Evolutionary conservation across 2,113 vertebrate genomes (phyloP).

Genomic region (Oreamnos americanus): DNA sequence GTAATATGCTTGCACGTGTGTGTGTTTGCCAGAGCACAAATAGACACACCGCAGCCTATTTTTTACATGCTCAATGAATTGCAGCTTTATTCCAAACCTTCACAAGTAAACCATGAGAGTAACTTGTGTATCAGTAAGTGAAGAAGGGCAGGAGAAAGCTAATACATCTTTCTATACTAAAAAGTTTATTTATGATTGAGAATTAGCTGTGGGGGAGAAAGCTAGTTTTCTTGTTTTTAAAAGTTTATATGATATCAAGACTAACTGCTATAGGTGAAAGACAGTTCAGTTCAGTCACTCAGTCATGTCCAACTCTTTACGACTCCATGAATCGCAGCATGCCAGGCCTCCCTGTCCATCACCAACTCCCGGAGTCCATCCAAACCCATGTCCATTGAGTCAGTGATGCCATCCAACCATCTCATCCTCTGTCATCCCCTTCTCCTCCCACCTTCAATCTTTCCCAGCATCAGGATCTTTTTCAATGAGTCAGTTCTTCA

Average conservation of each 20-base stretch:
- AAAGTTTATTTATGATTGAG: background rate
- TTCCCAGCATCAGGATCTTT: background rate
- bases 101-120: background rate
- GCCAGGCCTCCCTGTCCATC: background rate
- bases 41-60: background rate
- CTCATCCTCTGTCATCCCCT: background rate
- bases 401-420: background rate
- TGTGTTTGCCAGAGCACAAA: background rate
- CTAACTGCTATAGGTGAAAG: background rate
- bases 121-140: background rate
- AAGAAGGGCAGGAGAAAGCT: background rate
- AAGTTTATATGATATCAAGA: background rate
- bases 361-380: accelerated
- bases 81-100: background rate
- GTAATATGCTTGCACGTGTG: background rate
- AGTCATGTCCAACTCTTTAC: accelerated
- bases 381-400: background rate
- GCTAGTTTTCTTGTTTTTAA: background rate
- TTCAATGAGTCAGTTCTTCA: background rate
- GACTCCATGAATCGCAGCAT: accelerated
- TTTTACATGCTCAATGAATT: background rate
- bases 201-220: background rate
- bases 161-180: background rate
- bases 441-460: background rate
- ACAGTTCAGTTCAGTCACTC: background rate